These are phyloP conservation scores for Papilio demoleus DNA, from an alignment of 2,888 invertebrate genomes.

Conservation along the genomic window DNA sequence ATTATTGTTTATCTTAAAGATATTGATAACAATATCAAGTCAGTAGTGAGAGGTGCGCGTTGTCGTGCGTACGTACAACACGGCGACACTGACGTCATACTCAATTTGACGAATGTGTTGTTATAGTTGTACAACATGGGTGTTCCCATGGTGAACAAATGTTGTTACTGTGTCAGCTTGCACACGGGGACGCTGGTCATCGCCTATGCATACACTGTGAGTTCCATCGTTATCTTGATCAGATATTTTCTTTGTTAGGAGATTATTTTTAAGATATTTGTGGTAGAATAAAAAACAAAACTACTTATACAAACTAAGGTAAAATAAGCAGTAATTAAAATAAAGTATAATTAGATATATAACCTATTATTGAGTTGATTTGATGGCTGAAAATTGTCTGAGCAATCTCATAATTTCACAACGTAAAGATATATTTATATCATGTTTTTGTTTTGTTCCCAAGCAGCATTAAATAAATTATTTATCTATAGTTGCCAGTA, in stretches of 20 bases:
- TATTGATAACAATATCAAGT: conserved; percentile 20
- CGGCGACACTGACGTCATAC: not conserved
- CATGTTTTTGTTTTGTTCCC: not conserved
- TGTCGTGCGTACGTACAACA: conserved; percentile 17
- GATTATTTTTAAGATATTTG: not conserved
- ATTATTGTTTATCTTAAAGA: conserved; percentile 30
- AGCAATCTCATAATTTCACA: too few relatives aligned
- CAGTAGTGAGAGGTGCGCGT: conserved; percentile 12
- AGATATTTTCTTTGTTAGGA: conserved; percentile 3
- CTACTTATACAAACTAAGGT: too few relatives aligned
- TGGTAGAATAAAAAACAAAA: too few relatives aligned
- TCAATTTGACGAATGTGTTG: not conserved
- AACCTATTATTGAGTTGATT: too few relatives aligned
- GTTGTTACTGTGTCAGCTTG: conserved; percentile 67
- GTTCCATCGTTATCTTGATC: conserved; percentile 44
- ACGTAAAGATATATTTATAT: not conserved
- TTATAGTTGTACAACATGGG: conserved; percentile 58
- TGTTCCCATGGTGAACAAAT: conserved; percentile 72
- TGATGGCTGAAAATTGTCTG: too few relatives aligned
- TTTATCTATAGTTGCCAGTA: not conserved
- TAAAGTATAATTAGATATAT: too few relatives aligned
- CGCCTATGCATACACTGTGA: conserved; percentile 71
- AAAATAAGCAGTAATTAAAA: too few relatives aligned
- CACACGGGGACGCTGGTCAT: conserved; percentile 73
- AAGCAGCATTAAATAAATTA: not conserved